Evolutionary conservation across 92 coral and sea anemone species (phyloP).

Genomic region (Phenganax marumi): DNA sequence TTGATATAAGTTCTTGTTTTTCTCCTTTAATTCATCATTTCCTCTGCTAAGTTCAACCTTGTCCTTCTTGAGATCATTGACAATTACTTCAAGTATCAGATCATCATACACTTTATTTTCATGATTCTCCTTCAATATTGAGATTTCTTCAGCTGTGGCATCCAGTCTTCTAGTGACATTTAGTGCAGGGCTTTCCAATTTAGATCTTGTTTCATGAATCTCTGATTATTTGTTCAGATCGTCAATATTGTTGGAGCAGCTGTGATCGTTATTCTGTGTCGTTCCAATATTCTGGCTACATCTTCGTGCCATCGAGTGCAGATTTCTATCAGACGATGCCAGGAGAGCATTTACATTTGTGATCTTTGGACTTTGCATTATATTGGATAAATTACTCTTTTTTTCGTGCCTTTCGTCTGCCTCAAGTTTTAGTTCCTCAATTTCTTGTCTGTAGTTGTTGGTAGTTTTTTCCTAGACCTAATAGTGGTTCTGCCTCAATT

Average conservation of each 20-base stretch:
- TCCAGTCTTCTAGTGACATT: conserved; percentile 6
- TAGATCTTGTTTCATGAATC: neutral
- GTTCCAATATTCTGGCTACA: neutral
- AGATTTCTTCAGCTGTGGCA: neutral
- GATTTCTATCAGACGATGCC: neutral
- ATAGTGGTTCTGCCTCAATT: too few species aligned
- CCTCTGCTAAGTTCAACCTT: neutral
- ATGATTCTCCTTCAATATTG: neutral
- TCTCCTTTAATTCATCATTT: too few species aligned
- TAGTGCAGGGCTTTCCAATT: neutral
- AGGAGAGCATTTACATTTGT: neutral
- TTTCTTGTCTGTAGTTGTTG: too few species aligned
- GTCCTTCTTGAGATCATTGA: too few species aligned
- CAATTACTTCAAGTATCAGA: neutral
- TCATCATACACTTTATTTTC: neutral
- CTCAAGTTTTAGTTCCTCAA: too few species aligned
- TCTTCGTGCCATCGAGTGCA: neutral
- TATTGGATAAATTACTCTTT: too few species aligned
- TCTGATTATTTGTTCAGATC: too few species aligned
- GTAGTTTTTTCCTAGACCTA: too few species aligned
- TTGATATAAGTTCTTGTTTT: too few species aligned
- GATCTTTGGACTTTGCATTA: conserved; percentile 7
- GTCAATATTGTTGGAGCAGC: too few species aligned
- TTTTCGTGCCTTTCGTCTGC: too few species aligned
- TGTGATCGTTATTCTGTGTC: neutral